These are phyloP conservation scores for Brenthis hecate DNA, from an alignment of 2,888 invertebrate genomes.

Conservation along the genomic window DNA sequence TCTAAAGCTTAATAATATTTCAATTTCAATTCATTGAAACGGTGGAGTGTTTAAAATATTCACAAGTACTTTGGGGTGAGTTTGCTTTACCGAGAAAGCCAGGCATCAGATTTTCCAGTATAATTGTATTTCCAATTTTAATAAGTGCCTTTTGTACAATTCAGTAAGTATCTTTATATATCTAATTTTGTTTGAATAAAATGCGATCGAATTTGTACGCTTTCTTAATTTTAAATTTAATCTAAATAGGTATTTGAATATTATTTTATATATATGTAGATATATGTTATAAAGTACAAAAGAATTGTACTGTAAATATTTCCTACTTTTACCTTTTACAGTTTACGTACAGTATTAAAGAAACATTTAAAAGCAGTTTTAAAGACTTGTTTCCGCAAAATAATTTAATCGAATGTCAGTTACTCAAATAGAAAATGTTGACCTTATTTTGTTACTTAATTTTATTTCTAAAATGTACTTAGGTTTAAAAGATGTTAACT, in stretches of 20 bases:
- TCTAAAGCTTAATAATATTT: slow-evolving; percentile 3
- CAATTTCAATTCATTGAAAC: slow-evolving; percentile 7
- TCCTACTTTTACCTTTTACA: neutral
- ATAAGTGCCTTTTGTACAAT: neutral
- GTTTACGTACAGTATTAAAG: neutral
- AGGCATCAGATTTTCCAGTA: neutral
- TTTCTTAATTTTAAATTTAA: too few relatives aligned
- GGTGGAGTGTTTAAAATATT: neutral
- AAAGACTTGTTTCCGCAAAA: slow-evolving; percentile 2
- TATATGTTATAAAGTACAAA: neutral
- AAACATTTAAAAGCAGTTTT: slow-evolving; percentile 8
- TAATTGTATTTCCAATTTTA: neutral
- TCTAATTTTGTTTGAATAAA: neutral
- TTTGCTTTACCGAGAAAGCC: neutral
- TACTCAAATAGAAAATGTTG: slow-evolving; percentile 10
- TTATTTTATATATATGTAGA: too few relatives aligned
- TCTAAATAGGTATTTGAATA: too few relatives aligned
- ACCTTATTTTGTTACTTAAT: slow-evolving; percentile 1
- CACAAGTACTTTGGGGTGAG: neutral
- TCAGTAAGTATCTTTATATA: neutral
- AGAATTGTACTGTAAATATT: neutral
- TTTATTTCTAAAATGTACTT: neutral
- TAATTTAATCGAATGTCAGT: slow-evolving; percentile 3
- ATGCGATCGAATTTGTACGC: too few relatives aligned
- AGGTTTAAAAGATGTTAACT: too few relatives aligned